These are phyloP conservation scores for Clarias gariepinus DNA, from an alignment of 2,113 vertebrate genomes.

Conservation along the genomic window DNA sequence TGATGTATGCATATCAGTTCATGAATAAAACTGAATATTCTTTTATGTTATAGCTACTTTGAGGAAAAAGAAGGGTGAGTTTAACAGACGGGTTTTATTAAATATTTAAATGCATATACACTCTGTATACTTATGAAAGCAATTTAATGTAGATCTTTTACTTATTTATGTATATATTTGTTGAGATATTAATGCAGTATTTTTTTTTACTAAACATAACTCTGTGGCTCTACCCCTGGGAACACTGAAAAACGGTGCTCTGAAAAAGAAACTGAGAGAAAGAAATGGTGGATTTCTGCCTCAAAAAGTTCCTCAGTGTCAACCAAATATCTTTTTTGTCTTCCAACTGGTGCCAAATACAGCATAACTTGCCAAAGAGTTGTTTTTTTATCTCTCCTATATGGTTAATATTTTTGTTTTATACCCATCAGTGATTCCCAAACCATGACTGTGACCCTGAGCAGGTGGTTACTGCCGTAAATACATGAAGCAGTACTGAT, in stretches of 20 bases:
- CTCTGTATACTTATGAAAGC: neutral
- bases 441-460: neutral
- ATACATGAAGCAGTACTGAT: neutral
- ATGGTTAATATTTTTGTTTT: neutral
- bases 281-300: neutral
- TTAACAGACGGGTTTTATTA: slow-evolving; percentile 26
- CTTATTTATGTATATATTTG: neutral
- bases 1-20: slow-evolving; percentile 34
- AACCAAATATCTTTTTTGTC: neutral
- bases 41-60: slow-evolving; percentile 88
- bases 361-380: neutral
- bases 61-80: slow-evolving; percentile 90
- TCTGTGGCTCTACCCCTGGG: neutral
- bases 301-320: neutral
- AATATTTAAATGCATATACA: slow-evolving; percentile 17
- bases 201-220: neutral
- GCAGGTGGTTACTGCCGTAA: neutral
- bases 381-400: neutral
- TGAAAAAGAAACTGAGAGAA: neutral
- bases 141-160: neutral
- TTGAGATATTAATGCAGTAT: neutral
- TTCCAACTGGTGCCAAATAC: neutral
- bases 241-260: neutral
- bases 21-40: slow-evolving; percentile 61
- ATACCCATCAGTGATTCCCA: neutral